A percentile compares a stretch with the other conserved stretches of the same genome.
phyloP scores from a whole-genome alignment of 2,113 vertebrate species.

The Phyllopteryx taeniolatus region DNA sequence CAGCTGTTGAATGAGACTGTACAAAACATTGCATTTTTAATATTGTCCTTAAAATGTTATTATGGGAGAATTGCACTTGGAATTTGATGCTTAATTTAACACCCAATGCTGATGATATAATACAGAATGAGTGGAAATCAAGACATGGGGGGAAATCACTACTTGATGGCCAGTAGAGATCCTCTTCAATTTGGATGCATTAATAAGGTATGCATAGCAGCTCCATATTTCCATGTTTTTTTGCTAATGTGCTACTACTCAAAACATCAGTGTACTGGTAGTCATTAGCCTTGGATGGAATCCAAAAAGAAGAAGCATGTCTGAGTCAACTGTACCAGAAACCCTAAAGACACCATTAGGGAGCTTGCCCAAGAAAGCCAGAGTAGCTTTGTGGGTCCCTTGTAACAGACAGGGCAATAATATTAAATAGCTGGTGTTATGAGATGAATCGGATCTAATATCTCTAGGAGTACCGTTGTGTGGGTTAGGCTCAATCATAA shows the following conservation, averaged over 20 bases:
- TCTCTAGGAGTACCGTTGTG: neutral
- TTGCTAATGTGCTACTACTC: conserved; percentile 18
- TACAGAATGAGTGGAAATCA: no score
- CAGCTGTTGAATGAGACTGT: neutral
- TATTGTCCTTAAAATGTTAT: neutral
- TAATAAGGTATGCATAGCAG: neutral
- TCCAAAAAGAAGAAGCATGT: conserved; percentile 20
- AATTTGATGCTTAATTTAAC: neutral
- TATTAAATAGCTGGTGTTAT: neutral
- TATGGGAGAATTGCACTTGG: neutral
- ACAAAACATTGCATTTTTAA: neutral
- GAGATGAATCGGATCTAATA: neutral
- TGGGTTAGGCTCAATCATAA: neutral
- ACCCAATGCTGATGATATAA: no score
- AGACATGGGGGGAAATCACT: no score
- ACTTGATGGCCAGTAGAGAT: neutral
- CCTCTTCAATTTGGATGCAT: neutral
- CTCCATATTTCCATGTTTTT: neutral
- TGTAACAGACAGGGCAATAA: neutral
- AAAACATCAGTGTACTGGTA: conserved; percentile 16
- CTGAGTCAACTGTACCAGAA: conserved; percentile 6
- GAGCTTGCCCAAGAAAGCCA: neutral
- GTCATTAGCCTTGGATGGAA: conserved; percentile 22
- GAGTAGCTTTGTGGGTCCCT: neutral
- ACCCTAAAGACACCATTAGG: neutral